Evolutionary conservation across 2,888 invertebrate genomes (phyloP), one percentile per base, ranked within the genome.

Genomic region (Dryocosmus kuriphilus): DNA sequence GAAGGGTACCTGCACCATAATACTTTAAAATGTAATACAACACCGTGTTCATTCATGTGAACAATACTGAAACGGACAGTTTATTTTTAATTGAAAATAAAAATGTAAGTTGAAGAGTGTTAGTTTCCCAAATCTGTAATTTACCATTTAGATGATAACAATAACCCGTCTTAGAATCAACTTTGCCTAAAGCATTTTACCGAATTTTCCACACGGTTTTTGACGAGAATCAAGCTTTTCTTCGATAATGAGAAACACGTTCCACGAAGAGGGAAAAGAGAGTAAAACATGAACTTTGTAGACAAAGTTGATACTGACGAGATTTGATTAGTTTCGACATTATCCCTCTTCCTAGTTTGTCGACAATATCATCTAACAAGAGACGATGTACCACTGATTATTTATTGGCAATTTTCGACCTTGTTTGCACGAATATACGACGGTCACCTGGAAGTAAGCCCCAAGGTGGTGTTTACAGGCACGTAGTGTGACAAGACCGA

Each of bases 391-490:
- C 51, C 46, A 51, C 27, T n/a, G 51, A 71, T 71, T 71, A 71
- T 71, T 71, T 71, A 71, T 71, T 51, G 46, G 71, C 19, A 71
- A 71, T 71, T 51, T 51, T 71, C 19, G 51, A 46, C 46, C 30
- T 51, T 71, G 71, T 71, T 71, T 71, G 19, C 71, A 51, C 19
- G 51, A 71, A 71, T 71, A 71, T 71, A 46, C 71, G 41, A 55
- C 41, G 57, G 74, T 74, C 74, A 61, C 74, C 35, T 61, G 57
- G n/a, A 60, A 61, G 60, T 74, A 74, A 74, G 74, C 74, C 74
- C 22, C 60, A 35, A 32, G 38, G 35, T 74, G 24, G 35, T 61
- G 57, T 57, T 57, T 74, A 74, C 60, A 32, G 74, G 74, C 74
- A 74, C 74, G 74, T 74, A 60, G 57, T 74, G 71, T 51, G 74